Conservation (phyloP, 2,888 invertebrate species). For the Sepiola atlantica region DNA sequence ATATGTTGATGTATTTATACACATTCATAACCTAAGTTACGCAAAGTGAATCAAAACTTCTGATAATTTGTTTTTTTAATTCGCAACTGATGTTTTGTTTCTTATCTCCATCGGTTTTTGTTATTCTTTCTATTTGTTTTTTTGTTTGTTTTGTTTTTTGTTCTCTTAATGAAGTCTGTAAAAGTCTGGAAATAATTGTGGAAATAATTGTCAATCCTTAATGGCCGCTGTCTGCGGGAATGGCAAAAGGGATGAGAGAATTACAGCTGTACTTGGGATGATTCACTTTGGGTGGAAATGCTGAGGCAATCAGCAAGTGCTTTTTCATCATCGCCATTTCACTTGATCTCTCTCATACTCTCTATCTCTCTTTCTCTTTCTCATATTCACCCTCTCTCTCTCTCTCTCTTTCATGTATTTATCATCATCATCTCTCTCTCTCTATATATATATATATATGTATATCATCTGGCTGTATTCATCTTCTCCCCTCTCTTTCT, state of each 20-base stretch:
- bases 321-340: neutral
- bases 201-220: neutral
- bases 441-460: neutral
- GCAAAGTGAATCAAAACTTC: neutral
- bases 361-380: neutral
- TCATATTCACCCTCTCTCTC: neutral
- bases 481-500: no score
- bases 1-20: no score
- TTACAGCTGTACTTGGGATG: neutral
- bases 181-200: neutral
- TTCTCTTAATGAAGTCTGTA: neutral
- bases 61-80: neutral
- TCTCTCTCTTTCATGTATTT: neutral
- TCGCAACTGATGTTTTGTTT: neutral
- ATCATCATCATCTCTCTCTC: neutral
- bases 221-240: neutral
- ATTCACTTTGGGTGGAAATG: neutral
- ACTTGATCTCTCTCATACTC: neutral
- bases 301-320: neutral
- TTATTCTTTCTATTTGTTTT: neutral
- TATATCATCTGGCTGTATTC: no score
- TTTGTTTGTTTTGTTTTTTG: neutral
- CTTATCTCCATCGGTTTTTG: no score
- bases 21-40: neutral
- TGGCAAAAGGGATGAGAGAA: neutral